Evolutionary conservation across 2,113 vertebrate genomes (phyloP), one percentile per base, ranked within the genome.

Genomic region (Sylvilagus bachmani): DNA sequence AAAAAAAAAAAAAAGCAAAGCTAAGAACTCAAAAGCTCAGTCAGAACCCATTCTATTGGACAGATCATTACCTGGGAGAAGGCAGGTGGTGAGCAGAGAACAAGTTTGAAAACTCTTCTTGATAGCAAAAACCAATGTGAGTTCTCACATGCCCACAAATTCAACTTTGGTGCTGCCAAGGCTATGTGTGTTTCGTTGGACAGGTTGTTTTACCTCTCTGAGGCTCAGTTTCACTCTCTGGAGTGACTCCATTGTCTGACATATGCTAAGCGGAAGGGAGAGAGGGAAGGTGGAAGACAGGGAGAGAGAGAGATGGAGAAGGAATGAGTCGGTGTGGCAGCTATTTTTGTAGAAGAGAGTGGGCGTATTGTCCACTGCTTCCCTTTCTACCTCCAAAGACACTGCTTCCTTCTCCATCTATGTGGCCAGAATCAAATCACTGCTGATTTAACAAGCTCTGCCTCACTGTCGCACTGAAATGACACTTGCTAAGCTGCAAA

Each of bases 61-160:
- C 25, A 8, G 31, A 27, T n/a, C 3, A 12, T 38, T 36, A 6
- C 44, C 22, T 22, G 0, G 24, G 62, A 29, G 21, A 22, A 5
- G 29, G 17, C 6, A 21, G 11, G 31, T 2, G 19, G 13, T 13
- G 58, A 29, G 12, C 53, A 25, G n/a, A 38, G 53, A 58, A 31
- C 4, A 70, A 10, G 16, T n/a, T 55, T 44, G 7, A 0, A 27
- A n/a, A 67, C 33, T 88, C n/a, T 70, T 17, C 69, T 67, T 73
- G 36, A 8, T 9, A 25, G 67, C 10, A 2, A 69, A 71, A 16
- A 1, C 22, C 14, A 6, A 44, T 2, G 2, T 0, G 8, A 24
- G 53, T 49, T 21, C 31, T 21, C 19, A 16, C 44, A 61, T n/a
- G 38, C 69, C n/a, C 29, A 16, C 6, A 64, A 4, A 11, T 3